Evolutionary conservation across 2,888 invertebrate species (phyloP), one percentile per base, ranked within the genome.

Genomic region (Colletes collaris): DNA sequence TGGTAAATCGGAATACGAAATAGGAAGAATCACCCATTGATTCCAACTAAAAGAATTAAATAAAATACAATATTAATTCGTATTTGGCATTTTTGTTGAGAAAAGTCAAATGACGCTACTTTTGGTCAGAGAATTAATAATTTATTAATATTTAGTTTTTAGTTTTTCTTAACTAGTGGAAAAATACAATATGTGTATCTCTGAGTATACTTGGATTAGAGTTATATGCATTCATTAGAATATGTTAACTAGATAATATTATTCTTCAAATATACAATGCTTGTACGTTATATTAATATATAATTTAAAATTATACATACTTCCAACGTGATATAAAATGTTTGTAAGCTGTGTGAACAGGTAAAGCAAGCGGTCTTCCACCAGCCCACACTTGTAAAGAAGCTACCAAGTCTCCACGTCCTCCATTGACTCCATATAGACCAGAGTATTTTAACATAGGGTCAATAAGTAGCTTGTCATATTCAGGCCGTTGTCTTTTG

Each of bases 391-490:
- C 95, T 93, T 98, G 97, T 87, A 97, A 96, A 0, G 97, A 96
- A 10, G 99, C 98, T 92, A 97, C 96, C 84, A 99, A 94, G 91
- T 99, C 98, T 0, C 98, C 97, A 76, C 89, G 86, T 64, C 90
- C 90, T 92, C 96, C 97, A 49, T 96, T 96, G 76, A 97, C 96
- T 83, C 97, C 96, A 91, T 97, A 97, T 1, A 97, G 93, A 0
- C 98, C 99, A 0, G 98, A 98, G 93, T 97, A 98, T 90, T 97
- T 97, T 67, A 99, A 94, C 94, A 98, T 96, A 0, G 98, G 98
- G 91, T 99, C 97, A 35, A 96, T 95, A 0, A 99, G 94, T 4
- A 99, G 93, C 91, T 97, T 97, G 89, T 97, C 97, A 94, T 97
- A 98, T 89, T 97, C 96, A 0, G 97, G 98, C 90, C 97, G 96